Base-by-base conservation (phyloP, 2,113 vertebrate genomes). In the Heteronetta atricapilla region DNA sequence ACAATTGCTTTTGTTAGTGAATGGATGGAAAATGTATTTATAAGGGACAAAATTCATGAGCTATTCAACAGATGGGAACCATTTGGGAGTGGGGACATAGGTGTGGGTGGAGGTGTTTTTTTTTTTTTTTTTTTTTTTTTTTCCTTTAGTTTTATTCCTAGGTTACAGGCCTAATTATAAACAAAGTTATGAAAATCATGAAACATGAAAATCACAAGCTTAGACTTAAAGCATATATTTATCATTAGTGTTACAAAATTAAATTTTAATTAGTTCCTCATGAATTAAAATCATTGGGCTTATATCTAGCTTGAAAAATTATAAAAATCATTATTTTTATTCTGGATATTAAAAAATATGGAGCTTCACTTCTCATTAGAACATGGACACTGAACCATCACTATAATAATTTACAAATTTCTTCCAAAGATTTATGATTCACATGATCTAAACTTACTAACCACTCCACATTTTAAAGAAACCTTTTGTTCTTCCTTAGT, bases 381-480 rank as follows among this genome's bases (percentile, higher is more conserved):
- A 53, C 15, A 31, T 5, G 1, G 46, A 63, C 3, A 2, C 34
- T 59, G 36, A 86, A 92, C 16, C 6, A 25, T 70, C 18, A 23
- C 10, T 75, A 31, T 21, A 86, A 75, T 4, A 3, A 55, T 74
- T 92, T 64, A 6, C 12, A 78, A 50, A 4, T 10, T 81, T 63
- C 20, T 85, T 74, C 34, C 5, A 10, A 46, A 83, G 38, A 74
- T 67, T 93, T 82, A 82, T 60, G 44, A 46, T 34, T 67, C 69
- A 74, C 23, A 38, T 22, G 20, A 75, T 77, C 70, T 88, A 62
- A 92, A 78, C 42, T 79, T 94, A 75, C 7, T 69, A 83, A 93
- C 23, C 40, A 50, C 19, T 56, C 23, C 26, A 64, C 23, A 63
- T 90, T 84, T 89, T 67, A 76, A 53, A 50, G 42, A 86, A 89